Base-by-base conservation (phyloP, 2,113 vertebrate genomes). In the Merops nubicus region DNA sequence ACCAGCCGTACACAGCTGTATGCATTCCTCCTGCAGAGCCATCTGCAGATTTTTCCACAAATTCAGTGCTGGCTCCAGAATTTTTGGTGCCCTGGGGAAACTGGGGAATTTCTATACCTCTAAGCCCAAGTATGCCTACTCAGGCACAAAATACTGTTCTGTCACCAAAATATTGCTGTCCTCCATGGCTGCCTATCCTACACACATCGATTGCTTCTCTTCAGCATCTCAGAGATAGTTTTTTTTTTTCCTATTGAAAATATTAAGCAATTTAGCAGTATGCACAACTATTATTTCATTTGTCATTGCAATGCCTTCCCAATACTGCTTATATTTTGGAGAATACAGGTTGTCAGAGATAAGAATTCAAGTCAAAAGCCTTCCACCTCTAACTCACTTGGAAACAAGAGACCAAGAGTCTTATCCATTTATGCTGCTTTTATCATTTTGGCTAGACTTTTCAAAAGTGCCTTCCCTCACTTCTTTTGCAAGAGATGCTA, bases 1-100 rank as follows among this genome's bases (percentile, higher is more conserved):
- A 63, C 12, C 82, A 84, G 59, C 76, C 89, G 85, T 26, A 84
- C 31, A 63, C 88, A 96, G 74, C 69, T 96, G 94, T 64, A 82
- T 11, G 36, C 48, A 82, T 86, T 88, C 85, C 60, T 92, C 31
- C 47, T 68, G 56, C 15, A 43, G 83, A 90, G 25, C 43, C 92
- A 95, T 93, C 63, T 93, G 88, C 38, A 94, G 63, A 84, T 80
- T 86, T 80, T 92, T 43, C 90, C 85, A 78, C 90, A 91, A 43
- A 81, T 53, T 28, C 51, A 28, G 5, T 12, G 26, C 33, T 81
- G 59, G 25, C 40, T 93, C 68, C 51, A 84, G 72, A 92, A 72
- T 20, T 78, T 94, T 92, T 72, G 43, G 53, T 94, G 64, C 72
- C 94, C 79, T 84, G 69, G 26, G 75, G 67, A 56, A 90, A 45